phyloP scores from a whole-genome alignment of 2,797 vertebrate genomes.

The Denticeps clupeoides region DNA sequence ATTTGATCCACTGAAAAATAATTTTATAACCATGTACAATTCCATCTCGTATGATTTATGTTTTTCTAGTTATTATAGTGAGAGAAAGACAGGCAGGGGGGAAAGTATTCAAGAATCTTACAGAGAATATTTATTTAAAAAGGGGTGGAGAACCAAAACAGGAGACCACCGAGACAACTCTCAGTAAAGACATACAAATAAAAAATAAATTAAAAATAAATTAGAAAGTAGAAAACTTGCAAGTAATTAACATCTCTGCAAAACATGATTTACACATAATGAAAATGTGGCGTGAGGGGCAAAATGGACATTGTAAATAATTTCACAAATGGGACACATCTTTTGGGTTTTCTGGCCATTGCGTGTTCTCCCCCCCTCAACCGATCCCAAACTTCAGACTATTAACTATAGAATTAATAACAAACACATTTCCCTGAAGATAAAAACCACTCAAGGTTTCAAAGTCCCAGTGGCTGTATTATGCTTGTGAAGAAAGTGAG shows the following conservation, averaged over 20 bases:
- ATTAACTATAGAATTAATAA: conserved; percentile 35
- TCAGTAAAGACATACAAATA: conserved; percentile 42
- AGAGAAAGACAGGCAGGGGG: no score
- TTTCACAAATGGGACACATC: neutral
- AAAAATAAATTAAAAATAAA: conserved; percentile 49
- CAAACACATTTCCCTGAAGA: conserved; percentile 59
- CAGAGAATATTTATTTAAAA: neutral
- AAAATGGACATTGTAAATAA: conserved; percentile 13
- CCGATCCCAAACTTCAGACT: no score
- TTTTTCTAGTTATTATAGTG: no score
- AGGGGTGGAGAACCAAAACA: conserved; percentile 27
- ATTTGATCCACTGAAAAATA: no score
- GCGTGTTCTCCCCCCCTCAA: no score
- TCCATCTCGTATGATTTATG: no score
- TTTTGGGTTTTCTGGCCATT: conserved; percentile 18
- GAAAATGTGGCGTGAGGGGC: conserved; percentile 19
- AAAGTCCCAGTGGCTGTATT: conserved; percentile 34
- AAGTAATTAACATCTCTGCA: conserved; percentile 38
- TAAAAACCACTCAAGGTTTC: conserved; percentile 41
- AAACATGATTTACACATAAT: conserved; percentile 13
- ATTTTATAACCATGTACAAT: no score
- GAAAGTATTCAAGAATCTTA: no score
- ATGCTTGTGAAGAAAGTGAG: conserved; percentile 24
- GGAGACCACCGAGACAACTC: conserved; percentile 38
- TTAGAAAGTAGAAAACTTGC: conserved; percentile 48